Evolutionary conservation across 2,888 invertebrate genomes (phyloP).

Genomic region (Nomada ferruginata): DNA sequence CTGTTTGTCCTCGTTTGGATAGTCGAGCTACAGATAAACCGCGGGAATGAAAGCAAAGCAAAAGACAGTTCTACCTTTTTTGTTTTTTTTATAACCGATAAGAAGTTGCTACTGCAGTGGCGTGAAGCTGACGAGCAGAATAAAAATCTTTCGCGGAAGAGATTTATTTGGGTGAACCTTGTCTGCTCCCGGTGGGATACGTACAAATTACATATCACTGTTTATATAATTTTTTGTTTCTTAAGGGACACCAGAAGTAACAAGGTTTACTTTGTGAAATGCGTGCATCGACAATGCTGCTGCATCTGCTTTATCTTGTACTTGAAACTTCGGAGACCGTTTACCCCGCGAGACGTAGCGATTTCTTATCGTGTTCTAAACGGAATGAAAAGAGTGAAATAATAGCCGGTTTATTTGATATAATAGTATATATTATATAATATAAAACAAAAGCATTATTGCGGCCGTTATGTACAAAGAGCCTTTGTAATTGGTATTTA

Average conservation of each 20-base stretch:
- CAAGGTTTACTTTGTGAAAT: constrained; percentile 8
- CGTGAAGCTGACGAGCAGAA: too few relatives aligned
- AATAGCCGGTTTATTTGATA: constrained; percentile 82
- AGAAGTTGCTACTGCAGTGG: constrained; percentile 37
- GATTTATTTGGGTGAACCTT: constrained; percentile 9
- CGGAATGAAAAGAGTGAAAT: constrained; percentile 69
- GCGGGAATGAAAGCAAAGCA: constrained; percentile 20
- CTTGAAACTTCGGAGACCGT: background rate
- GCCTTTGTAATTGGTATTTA: constrained; percentile 84
- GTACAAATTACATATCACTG: constrained; percentile 20
- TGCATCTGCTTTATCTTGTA: constrained; percentile 20
- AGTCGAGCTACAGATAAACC: background rate
- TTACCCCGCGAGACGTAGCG: constrained; percentile 34
- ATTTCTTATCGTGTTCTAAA: constrained; percentile 57
- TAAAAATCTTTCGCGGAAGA: background rate
- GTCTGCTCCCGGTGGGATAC: background rate
- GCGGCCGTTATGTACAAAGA: constrained; percentile 84
- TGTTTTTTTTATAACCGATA: constrained; percentile 32
- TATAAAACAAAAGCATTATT: constrained; percentile 82
- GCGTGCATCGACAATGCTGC: background rate
- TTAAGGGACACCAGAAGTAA: background rate
- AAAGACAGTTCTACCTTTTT: constrained; percentile 31
- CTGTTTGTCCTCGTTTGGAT: background rate
- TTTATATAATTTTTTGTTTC: background rate
- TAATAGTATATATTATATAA: constrained; percentile 78